phyloP scores from a whole-genome alignment of 2,797 vertebrate species.

The Catharus ustulatus region DNA sequence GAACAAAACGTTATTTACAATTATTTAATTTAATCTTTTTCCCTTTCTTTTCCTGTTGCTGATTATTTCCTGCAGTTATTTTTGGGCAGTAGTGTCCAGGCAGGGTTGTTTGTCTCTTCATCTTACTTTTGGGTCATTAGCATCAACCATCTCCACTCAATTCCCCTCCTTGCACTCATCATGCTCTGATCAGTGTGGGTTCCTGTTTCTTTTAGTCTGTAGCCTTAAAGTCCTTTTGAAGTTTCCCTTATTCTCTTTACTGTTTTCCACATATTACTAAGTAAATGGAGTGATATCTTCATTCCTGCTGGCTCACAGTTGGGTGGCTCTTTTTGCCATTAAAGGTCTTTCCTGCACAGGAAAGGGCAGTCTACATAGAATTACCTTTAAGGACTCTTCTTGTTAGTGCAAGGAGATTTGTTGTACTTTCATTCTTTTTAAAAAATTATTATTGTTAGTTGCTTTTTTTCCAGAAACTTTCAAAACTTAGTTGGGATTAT shows the following conservation, averaged over 20 bases:
- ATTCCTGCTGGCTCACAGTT: not conserved
- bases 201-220: not conserved
- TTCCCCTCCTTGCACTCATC: not conserved
- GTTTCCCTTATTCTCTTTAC: not conserved
- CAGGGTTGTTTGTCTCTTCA: not conserved
- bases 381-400: not conserved
- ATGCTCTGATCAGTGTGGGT: not conserved
- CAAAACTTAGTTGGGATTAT: not conserved
- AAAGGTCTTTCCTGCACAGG: not conserved
- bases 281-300: not conserved
- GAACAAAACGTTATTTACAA: not conserved
- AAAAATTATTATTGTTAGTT: not conserved
- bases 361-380: not conserved
- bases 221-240: not conserved
- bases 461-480: not conserved
- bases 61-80: not conserved
- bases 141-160: not conserved
- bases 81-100: not conserved
- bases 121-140: not conserved
- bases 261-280: not conserved
- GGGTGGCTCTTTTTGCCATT: not conserved
- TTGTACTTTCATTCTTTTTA: rapidly evolving
- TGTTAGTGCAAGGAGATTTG: rapidly evolving
- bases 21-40: not conserved
- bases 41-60: not conserved